Base-by-base conservation (phyloP, 2,113 vertebrate genomes). In the Syngnathus typhle region DNA sequence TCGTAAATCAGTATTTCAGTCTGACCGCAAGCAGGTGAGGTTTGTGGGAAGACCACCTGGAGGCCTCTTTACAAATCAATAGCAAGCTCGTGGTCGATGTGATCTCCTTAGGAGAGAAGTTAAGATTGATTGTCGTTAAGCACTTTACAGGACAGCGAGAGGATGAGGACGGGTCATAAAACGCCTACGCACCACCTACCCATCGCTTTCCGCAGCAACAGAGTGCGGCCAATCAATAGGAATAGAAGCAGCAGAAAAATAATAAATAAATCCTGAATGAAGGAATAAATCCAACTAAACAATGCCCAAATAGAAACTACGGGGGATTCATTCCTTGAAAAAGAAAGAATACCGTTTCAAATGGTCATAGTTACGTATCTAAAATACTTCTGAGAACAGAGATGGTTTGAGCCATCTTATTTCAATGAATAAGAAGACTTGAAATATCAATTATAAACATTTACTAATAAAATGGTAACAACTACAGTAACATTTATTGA, bases 131-230 rank as follows among this genome's bases (percentile, higher is more conserved):
- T 82, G 82, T 86, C 60, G 81, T 86, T 84, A 84, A 85, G 88
- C 82, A 88, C 88, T 88, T 89, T 85, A 85, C 83, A 84, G 83
- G 88, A 88, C 87, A 79, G 88, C 78, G 79, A 84, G 74, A 87
- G 87, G 84, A 87, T 85, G 83, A 87, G 84, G 82, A 87, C 63
- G 76, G 79, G 84, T 88, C 86, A 89, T 89, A 88, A 88, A 89
- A 85, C 77, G 75, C 88, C 84, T 81, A 83, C 81, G 19, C 67
- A 74, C 79, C 85, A 77, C 83, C 82, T 75, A 80, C 83, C 80
- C 80, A 78, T 76, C 84, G 41, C 74, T 82, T 82, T 73, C 46
- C 70, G 78, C 79, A 23, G 68, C 78, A 79, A 74, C 81, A 76
- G 78, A 85, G 81, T 77, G 73, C 79, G 74, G 71, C 74, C 68